These are phyloP conservation scores for Pyrrhosoma nymphula DNA, from an alignment of 2,888 invertebrate genomes.

Conservation along the genomic window DNA sequence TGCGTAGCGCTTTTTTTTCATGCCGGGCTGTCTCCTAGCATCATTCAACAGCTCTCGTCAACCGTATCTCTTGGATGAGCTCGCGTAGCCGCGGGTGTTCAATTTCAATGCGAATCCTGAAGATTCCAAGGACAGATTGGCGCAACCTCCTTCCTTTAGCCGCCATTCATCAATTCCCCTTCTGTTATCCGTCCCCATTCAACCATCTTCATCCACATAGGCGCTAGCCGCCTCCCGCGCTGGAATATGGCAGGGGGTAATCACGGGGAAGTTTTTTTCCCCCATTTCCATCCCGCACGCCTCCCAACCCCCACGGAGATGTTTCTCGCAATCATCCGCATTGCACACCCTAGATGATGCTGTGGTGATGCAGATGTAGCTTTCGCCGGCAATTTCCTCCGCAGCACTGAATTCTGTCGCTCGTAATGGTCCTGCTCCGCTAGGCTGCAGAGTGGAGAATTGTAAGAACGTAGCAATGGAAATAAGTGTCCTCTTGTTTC, in stretches of 20 bases:
- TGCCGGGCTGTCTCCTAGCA: neutral
- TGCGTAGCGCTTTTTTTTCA: neutral
- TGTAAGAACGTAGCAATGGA: neutral
- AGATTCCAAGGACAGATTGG: neutral
- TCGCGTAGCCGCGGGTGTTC: neutral
- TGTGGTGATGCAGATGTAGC: neutral
- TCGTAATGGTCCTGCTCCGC: neutral
- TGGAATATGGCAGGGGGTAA: neutral
- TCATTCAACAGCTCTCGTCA: neutral
- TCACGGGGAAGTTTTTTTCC: neutral
- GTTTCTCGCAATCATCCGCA: constrained; percentile 24
- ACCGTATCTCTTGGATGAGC: neutral
- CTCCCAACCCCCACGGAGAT: neutral
- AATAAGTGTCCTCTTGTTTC: neutral
- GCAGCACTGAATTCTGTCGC: neutral
- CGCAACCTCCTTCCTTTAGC: neutral
- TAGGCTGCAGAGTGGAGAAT: neutral
- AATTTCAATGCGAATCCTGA: neutral
- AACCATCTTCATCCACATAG: neutral
- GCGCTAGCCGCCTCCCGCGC: neutral
- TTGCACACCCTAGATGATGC: constrained; percentile 22
- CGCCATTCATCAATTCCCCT: neutral
- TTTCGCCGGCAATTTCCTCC: constrained; percentile 2
- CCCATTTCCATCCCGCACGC: neutral
- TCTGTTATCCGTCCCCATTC: neutral